phyloP scores from a whole-genome alignment of 2,113 vertebrate genomes.

The Todiramphus saurophagus region DNA sequence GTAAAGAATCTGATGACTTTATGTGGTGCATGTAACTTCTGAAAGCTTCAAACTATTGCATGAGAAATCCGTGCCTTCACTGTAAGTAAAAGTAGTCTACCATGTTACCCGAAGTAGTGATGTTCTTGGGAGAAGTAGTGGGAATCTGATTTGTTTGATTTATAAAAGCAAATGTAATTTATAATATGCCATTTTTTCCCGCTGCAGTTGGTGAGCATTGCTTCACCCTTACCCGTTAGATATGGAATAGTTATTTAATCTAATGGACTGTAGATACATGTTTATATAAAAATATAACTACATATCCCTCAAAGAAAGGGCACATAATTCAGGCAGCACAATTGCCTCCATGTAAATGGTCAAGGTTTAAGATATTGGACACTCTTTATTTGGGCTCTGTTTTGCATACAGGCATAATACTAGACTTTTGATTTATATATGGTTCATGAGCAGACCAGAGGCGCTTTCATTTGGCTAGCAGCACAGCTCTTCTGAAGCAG shows the following conservation, averaged over 20 bases:
- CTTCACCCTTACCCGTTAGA: not conserved
- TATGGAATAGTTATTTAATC: not conserved
- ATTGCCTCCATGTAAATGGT: not conserved
- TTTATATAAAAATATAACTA: not conserved
- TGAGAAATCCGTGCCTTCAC: not conserved
- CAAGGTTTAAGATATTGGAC: not conserved
- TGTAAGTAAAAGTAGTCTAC: not conserved
- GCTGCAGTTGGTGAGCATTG: not conserved
- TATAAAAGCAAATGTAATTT: not conserved
- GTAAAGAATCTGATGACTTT: not conserved
- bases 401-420: rapidly evolving
- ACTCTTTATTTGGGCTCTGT: not conserved
- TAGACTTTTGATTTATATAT: not conserved
- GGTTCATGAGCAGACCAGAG: not conserved
- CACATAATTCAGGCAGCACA: not conserved
- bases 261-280: not conserved
- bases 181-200: not conserved
- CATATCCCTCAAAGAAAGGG: not conserved
- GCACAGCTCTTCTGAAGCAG: rapidly evolving
- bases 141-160: not conserved
- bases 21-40: not conserved
- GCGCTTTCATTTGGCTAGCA: not conserved
- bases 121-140: not conserved
- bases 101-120: not conserved
- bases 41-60: not conserved